Percentiles rank a stretch among this genome's conserved stretches.
Conservation (phyloP, 2,888 invertebrate genomes). For the Altica lythri region DNA sequence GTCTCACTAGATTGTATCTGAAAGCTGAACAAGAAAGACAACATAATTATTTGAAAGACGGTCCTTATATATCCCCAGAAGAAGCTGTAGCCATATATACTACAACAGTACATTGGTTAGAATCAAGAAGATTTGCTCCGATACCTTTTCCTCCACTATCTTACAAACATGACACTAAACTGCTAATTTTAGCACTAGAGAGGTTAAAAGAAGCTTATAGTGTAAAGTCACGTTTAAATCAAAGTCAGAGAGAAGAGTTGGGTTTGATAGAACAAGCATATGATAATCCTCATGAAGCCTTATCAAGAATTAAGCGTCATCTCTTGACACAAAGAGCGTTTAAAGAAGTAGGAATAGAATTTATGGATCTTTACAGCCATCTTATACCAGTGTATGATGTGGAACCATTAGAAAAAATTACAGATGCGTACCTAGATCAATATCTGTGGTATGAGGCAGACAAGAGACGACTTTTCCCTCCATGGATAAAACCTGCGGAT, state of each 20-base stretch:
- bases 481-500: conserved; percentile 99
- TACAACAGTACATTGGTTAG: conserved; percentile 99
- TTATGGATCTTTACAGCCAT: conserved; percentile 99
- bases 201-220: conserved; percentile 96
- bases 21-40: conserved; percentile 99
- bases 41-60: conserved; percentile 99
- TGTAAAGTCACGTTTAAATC: conserved; percentile 96
- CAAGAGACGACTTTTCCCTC: conserved; percentile 93
- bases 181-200: conserved; percentile 95
- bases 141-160: conserved; percentile 99
- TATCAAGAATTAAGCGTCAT: conserved; percentile 99
- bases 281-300: conserved; percentile 98
- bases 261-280: conserved; percentile 99
- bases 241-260: conserved; percentile 97
- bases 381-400: conserved; percentile 99
- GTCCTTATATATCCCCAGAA: conserved; percentile 98
- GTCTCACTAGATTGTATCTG: conserved; percentile 94
- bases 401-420: conserved; percentile 98
- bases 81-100: conserved; percentile 99
- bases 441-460: conserved; percentile 99
- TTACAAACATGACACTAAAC: conserved; percentile 99
- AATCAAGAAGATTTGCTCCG: conserved; percentile 96
- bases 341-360: conserved; percentile 99
- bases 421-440: conserved; percentile 99
- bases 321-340: conserved; percentile 97